Base-by-base conservation (phyloP, 2,888 invertebrate species). In the Xylota sylvarum region DNA sequence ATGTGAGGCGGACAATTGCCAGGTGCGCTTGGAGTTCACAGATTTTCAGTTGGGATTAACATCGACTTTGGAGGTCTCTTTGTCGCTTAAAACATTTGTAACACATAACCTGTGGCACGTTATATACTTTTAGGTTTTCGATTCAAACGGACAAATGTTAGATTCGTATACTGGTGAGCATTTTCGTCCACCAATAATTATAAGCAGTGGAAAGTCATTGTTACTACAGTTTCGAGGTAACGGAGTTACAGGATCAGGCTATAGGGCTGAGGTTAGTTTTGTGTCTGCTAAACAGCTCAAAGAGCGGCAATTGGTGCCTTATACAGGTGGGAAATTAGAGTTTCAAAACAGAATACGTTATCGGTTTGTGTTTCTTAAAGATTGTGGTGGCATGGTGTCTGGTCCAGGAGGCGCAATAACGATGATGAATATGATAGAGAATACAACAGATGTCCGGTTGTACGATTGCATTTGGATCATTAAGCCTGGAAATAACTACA, bases 381-480 rank as follows among this genome's bases (percentile, higher is more conserved):
- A 95, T 91, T 96, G 96, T 89, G 96, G 96, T 27, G 96, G 96
- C 58, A 94, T 94, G 91, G 95, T 96, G 1, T 94, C 95, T 83
- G 95, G 95, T 89, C 93, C 95, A 12, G 96, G 96, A 2, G 96
- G 96, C 0, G 94, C 95, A 12, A 96, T 96, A 65, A 96, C 95
- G 1, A 96, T 96, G 96, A 95, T 95, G 94, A 94, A 96, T 89
- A 96, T 96, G 95, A 93, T 94, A 12, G 93, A 93, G 55, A 94
- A 94, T 79, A 92, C 93, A 1, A 93, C 93, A 0, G 93, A 94
- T 88, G 92, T 93, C 0, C 93, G 94, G 64, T 93, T 94, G 2
- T 96, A 94, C 89, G 96, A 96, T 90, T 96, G 96, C 89, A 94
- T 96, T 70, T 96, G 96, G 96, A 93, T 96, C 32, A 94, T 96